Percentiles rank a stretch among this genome's conserved stretches.
Conservation (phyloP, 2,113 vertebrate species). For the Sylvietta virens region DNA sequence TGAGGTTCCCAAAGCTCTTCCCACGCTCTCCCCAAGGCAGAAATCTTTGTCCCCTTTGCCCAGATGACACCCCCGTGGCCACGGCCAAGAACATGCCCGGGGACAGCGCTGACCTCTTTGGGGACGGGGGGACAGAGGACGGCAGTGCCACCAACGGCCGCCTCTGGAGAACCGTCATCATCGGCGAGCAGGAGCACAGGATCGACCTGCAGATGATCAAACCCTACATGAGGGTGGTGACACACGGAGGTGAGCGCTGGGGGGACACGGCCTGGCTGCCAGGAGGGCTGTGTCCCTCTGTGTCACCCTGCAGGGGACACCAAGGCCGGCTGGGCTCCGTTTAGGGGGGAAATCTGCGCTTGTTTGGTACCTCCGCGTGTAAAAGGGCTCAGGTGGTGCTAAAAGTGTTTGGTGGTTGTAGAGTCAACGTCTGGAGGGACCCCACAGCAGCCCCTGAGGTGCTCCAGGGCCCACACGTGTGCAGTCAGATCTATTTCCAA, state of each 20-base stretch:
- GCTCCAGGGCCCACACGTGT: fast-evolving
- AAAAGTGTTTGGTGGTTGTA: fast-evolving
- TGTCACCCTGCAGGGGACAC: background rate
- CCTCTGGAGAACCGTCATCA: slow-evolving; percentile 93
- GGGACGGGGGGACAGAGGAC: slow-evolving; percentile 65
- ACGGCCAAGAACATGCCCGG: slow-evolving; percentile 87
- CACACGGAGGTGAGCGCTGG: slow-evolving; percentile 84
- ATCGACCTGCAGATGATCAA: slow-evolving; percentile 97
- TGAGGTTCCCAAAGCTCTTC: background rate
- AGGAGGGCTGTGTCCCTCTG: fast-evolving
- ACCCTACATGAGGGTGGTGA: slow-evolving; percentile 93
- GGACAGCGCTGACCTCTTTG: slow-evolving; percentile 74
- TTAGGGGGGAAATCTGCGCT: background rate
- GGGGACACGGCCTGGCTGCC: fast-evolving
- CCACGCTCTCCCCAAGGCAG: fast-evolving
- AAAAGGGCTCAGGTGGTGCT: background rate
- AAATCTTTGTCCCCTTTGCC: background rate
- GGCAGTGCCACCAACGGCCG: slow-evolving; percentile 80
- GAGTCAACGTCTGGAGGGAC: background rate
- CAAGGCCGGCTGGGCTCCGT: fast-evolving
- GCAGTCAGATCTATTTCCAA: background rate
- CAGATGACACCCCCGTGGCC: slow-evolving; percentile 93
- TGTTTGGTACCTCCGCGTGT: no score
- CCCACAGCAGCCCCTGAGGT: background rate
- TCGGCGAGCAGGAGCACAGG: slow-evolving; percentile 94